Evolutionary conservation across 2,888 invertebrate genomes (phyloP), one percentile per base, ranked within the genome.

Genomic region (Acanthosoma haemorrhoidale): DNA sequence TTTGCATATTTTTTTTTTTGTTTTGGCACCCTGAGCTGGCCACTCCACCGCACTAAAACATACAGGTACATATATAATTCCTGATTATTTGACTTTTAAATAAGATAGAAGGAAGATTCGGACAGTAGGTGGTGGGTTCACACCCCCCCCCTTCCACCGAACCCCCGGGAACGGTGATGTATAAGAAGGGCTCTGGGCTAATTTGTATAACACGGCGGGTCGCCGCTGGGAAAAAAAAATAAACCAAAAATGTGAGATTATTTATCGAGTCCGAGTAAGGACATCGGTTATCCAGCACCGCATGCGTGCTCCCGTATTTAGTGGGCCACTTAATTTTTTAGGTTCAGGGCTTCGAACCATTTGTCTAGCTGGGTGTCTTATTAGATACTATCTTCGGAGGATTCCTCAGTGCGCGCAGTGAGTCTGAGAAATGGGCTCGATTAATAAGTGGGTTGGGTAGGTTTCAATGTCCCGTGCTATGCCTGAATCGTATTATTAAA

Each of bases 171-270:
- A 9, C 36, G 13, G 59, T 61, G 61, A 61, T 61, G 34, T 61
- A 61, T 61, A 61, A 38, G 60, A 34, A 18, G 21, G 36, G 41
- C 36, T 61, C 36, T 15, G 61, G 61, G 21, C 32, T 61, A 61
- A 61, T 61, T 61, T 61, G 61, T 61, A 61, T 9, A 11, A 34
- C 61, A 61, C 51, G 25, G 51, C 51, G 51, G 51, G 51, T 51
- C 25, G 51, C 11, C 51, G 51, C 11, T 21, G 51, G 43, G 8
- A 8, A n/a, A n/a, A n/a, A 41, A 1, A n/a, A 51, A 25, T 25
- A 51, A 25, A n/a, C n/a, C n/a, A n/a, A 11, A 21, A 51, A n/a
- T 25, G 51, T 25, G 51, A 51, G 43, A 51, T 51, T 51, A 51
- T 51, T 51, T 51, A 51, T 51, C 4, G 51, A 1, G 21, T 25